Evolutionary conservation across 2,113 vertebrate species (phyloP), one percentile per base, ranked within the genome.

Genomic region (Rhombomys opimus): DNA sequence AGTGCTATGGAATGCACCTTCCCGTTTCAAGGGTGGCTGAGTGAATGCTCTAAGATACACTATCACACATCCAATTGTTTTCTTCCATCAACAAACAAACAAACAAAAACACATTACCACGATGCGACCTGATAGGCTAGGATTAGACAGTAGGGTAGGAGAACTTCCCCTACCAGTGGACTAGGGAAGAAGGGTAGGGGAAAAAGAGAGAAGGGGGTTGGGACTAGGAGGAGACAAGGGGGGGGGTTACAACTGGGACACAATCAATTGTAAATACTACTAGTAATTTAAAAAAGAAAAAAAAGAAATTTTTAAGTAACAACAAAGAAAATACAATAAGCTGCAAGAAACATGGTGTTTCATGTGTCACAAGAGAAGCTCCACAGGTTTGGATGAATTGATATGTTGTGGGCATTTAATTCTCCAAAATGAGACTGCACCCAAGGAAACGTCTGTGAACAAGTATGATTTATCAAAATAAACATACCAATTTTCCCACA

Each of bases 391-490:
- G 14, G 2, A n/a, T 25, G 17, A 23, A 93, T 81, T 50, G 35
- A 10, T 46, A 61, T 59, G 4, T 7, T 78, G 17, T 6, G 32
- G 50, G 12, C 15, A 22, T 87, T 11, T 38, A 52, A 72, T 65
- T 82, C 20, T 72, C 85, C 85, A 23, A 6, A 17, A 61, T 11
- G 80, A 32, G 23, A n/a, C 35, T 18, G 5, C 54, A 85, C 78
- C 20, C 30, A 0, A 27, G 1, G 7, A n/a, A 3, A 38, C 0
- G 6, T 72, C 46, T 30, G 20, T 38, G 20, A 0, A 23, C 2
- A 70, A 41, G 4, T 59, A 22, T 30, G 5, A 27, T 4, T 27
- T 32, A 87, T 17, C 5, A 75, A 81, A n/a, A 57, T 77, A 68
- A 63, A 13, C 11, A 8, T 30, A 57, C 0, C 27, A 1, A 3